Conservation (phyloP, 1,140 invertebrate genomes). For the Diorhabda sublineata region DNA sequence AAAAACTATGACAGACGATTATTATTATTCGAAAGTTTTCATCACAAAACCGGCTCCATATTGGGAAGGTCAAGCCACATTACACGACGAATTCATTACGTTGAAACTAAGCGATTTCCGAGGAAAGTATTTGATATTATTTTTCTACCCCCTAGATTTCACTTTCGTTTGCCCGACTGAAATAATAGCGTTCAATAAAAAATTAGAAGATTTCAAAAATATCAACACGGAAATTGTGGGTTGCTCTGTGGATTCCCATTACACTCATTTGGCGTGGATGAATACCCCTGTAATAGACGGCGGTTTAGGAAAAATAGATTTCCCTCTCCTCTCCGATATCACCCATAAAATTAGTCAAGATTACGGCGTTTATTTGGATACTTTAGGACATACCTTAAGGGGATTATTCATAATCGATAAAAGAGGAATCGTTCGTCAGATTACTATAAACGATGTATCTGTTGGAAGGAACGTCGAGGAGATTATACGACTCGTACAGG, state of each 20-base stretch:
- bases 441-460: slow-evolving; percentile 84
- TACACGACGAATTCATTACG: slow-evolving; percentile 88
- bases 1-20: too few relatives aligned
- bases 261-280: slow-evolving; percentile 93
- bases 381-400: slow-evolving; percentile 75
- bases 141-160: slow-evolving; percentile 97
- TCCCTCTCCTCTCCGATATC: slow-evolving; percentile 86
- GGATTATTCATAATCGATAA: slow-evolving; percentile 79
- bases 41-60: slow-evolving; percentile 80
- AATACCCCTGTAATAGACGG: slow-evolving; percentile 87
- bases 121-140: slow-evolving; percentile 95
- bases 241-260: slow-evolving; percentile 92
- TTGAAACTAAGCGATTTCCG: slow-evolving; percentile 80
- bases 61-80: slow-evolving; percentile 83
- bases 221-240: slow-evolving; percentile 88
- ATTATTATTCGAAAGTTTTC: background rate
- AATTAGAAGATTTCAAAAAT: slow-evolving; percentile 80
- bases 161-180: slow-evolving; percentile 97
- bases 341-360: slow-evolving; percentile 88
- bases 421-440: slow-evolving; percentile 66
- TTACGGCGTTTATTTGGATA: slow-evolving; percentile 89
- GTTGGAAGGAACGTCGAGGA: slow-evolving; percentile 92
- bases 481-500: slow-evolving; percentile 83
- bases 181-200: slow-evolving; percentile 91
- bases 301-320: slow-evolving; percentile 82